Conservation (phyloP, 1,140 invertebrate genomes). For the fruit fly (Drosophila melanogaster) region Release_6_plus_ISO1_MT NT_033777.3:13866001-13866500, state of each 20-base stretch:
- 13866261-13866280: slow-evolving; percentile 15
- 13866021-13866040: too few relatives aligned
- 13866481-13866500: slow-evolving; percentile 84
- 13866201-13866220: slow-evolving; percentile 35
- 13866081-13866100: too few relatives aligned
- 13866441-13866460: slow-evolving; percentile 34
- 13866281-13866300: slow-evolving; percentile 1
- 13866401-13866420: slow-evolving; percentile 50
- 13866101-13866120: too few relatives aligned
- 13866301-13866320: background rate
- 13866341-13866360: slow-evolving; percentile 32
- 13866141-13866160: slow-evolving; percentile 40
- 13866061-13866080: too few relatives aligned
- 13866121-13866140: background rate
- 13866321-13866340: slow-evolving; percentile 16
- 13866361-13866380: slow-evolving; percentile 76
- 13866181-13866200: background rate
- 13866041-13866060: too few relatives aligned
- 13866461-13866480: slow-evolving; percentile 45
- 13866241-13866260: slow-evolving; percentile 37
- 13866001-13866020: too few relatives aligned
- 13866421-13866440: slow-evolving; percentile 34
- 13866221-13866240: slow-evolving; percentile 24
- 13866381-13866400: slow-evolving; percentile 67
- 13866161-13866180: slow-evolving; percentile 35